phyloP scores from a whole-genome alignment of 1,140 invertebrate species.

The Bombus affinis region DNA sequence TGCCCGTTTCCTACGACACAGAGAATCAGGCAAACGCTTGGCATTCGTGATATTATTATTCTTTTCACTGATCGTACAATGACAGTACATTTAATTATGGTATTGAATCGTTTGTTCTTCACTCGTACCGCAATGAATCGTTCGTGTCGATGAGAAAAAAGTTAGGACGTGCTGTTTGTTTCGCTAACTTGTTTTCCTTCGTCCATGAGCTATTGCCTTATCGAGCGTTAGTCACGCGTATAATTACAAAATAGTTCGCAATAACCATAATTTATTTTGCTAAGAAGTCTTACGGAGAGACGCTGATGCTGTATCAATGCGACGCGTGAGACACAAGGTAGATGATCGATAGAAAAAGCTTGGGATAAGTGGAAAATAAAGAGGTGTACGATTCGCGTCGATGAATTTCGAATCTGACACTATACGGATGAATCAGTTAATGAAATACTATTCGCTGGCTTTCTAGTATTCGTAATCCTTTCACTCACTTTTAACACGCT shows the following conservation, averaged over 20 bases:
- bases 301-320: background rate
- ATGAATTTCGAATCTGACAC: constrained; percentile 2
- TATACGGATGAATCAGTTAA: background rate
- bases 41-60: background rate
- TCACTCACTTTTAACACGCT: constrained; percentile 28
- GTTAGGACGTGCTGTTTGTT: constrained; percentile 8
- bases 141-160: background rate
- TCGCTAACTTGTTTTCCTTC: constrained; percentile 19
- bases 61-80: background rate
- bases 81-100: no score
- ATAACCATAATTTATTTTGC: constrained; percentile 28
- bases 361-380: background rate
- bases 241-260: constrained; percentile 14
- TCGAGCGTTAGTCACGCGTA: background rate
- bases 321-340: background rate
- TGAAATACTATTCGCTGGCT: constrained; percentile 4
- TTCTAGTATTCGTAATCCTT: constrained; percentile 9
- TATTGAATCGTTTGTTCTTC: background rate
- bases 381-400: background rate
- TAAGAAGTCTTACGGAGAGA: background rate
- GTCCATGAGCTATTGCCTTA: constrained; percentile 2
- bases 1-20: constrained; percentile 23
- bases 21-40: background rate
- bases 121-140: background rate
- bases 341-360: background rate